Base-by-base conservation (phyloP, 2,888 invertebrate genomes). In the Clostera curtula region DNA sequence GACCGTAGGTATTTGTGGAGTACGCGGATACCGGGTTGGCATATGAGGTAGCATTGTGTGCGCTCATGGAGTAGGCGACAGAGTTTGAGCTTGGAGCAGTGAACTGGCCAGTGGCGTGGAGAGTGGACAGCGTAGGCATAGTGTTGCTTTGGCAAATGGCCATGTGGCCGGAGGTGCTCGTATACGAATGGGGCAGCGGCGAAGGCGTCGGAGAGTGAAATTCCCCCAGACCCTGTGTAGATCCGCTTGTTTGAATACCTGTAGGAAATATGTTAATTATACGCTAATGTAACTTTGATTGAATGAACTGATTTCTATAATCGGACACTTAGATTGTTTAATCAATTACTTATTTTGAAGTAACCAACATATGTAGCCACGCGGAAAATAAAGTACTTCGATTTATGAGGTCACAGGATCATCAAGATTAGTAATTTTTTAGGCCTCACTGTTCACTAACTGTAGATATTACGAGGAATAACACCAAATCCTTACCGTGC, bases 171-270 rank as follows among this genome's bases (percentile, higher is more conserved):
- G 75, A 44, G 20, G 65, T 52, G 71, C 82, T 63, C 53, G 84
- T 58, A 72, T 88, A 77, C 57, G 85, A 71, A 72, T 88, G 80
- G 41, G 87, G 79, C 73, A 85, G 63, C 60, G 87, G 82, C 68
- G 87, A 66, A 60, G 86, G 66, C 74, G 88, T 73, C 50, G 87
- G 88, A 29, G 87, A 88, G 57, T 87, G 88, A 56, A 80, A 87
- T 44, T 89, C 90, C 48, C 90, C 87, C 44, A 90, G 72, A 34
- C 88, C 90, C 76, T 90, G 90, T 56, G 88, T 90, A 48, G 89
- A 90, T 40, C 89, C 88, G 59, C 90, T 90, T 40, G 88, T 85
- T 56, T 90, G 87, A 62, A 90, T 85, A 53, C 86, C 87, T 72
- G 72, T 28, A 34, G 37, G 41, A 27, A 25, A 29, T 35, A 40